Base-by-base conservation (phyloP, 2,113 vertebrate genomes). In the Carollia perspicillata region DNA sequence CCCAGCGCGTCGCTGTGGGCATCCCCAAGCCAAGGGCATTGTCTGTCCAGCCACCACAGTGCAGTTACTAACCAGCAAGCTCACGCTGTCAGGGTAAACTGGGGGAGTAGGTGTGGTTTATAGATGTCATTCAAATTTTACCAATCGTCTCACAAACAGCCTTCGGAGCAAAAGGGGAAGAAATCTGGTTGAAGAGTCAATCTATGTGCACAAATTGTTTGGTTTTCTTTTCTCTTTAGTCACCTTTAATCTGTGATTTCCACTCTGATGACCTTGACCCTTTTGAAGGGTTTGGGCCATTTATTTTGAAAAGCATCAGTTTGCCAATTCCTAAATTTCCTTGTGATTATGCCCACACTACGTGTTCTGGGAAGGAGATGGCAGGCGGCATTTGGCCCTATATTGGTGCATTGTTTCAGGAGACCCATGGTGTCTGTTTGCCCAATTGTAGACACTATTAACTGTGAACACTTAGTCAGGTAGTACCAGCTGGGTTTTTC, bases 61-160 rank as follows among this genome's bases (percentile, higher is more conserved):
- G 51, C 11, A 55, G 40, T 13, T 22, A 23, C 20, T 23, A 8
- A 23, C 18, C 7, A 55, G 53, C 51, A 53, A 5, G 51, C 51
- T 53, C 51, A 53, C 33, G 83, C 33, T 14, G 37, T 60, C 71
- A 44, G 13, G 51, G 20, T 95, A 55, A 89, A 51, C 53, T 81
- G 55, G 69, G 63, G 75, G 92, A 89, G n/a, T 58, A 81, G 89
- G 30, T 94, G 58, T 58, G n/a, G 80, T 77, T 51, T 86, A 55
- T 18, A 89, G 53, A 72, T 51, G 23, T 83, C 68, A 79, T 87
- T 89, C 63, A 75, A 30, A 92, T 92, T 78, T 96, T 63, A 30
- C 33, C 28, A 63, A 12, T 71, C 77, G 14, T 90, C 77, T 87
- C 55, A 88, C 30, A 84, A 42, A 87, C 77, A 86, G 26, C 44